Evolutionary conservation across 2,888 invertebrate species (phyloP), one percentile per base, ranked within the genome.

Genomic region (Caenorhabditis zanzibari): DNA sequence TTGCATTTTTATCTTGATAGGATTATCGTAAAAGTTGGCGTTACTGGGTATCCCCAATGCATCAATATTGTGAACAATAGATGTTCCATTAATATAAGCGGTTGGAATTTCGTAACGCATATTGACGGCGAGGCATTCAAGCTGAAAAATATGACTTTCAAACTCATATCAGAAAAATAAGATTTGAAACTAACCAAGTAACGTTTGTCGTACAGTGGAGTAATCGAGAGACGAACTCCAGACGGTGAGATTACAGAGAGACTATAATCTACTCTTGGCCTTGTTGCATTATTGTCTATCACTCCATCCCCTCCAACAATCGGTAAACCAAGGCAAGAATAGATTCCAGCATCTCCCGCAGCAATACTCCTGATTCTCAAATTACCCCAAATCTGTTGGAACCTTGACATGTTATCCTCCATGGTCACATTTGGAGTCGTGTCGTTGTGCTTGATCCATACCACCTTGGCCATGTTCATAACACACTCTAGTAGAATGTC

Each of bases 1-100:
- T 81, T 87, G 80, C 56, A 91, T 74, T 9, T 89, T 88, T 2
- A 90, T 88, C 64, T 88, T 88, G 58, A 91, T 86, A 22, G 91
- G 91, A 61, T 91, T 91, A 14, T 90, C 88, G 76, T 88, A 90
- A 61, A 91, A 90, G 69, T 90, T 90, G n/a, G 90, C 89, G 26
- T 85, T 85, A 12, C 85, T 86, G 6, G 89, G 77, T 19, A 90
- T 85, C 7, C 90, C 91, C 88, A 91, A 84, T 52, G 82, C 73
- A 10, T 88, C 87, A 28, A 89, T 89, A 9, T 89, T 88, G 35
- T 90, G 89, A 24, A 90, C 85, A 47, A 91, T 69, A 2, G 88
- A 85, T 2, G 89, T 87, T 35, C 90, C 91, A 56, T 91, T 91
- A 26, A 91, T 86, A 75, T 85, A 91, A 1, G 90, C 89, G 86